Base-by-base conservation (phyloP, 2,888 invertebrate genomes). In the Gandaritis pyraliata region DNA sequence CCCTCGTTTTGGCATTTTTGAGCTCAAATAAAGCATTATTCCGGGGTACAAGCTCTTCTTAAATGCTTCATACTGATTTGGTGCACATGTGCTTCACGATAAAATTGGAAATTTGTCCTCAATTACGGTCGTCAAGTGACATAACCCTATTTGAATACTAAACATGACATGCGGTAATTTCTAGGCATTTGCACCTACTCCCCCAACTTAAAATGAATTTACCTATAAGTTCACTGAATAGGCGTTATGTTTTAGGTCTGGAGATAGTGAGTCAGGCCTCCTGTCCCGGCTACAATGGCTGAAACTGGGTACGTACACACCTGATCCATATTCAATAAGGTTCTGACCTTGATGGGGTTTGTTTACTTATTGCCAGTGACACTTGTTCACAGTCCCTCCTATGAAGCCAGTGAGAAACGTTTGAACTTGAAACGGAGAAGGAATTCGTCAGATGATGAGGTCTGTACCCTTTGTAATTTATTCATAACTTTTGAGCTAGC, bases 111-210 rank as follows among this genome's bases (percentile, higher is more conserved):
- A 81, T 84, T 76, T 80, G 81, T 73, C 80, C 80, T 81, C 77
- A 84, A 87, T 83, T 78, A 76, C 75, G 82, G 85, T 88, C 84
- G 89, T 87, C 90, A 88, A 90, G 83, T 87, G 88, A 92, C 92
- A 92, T 92, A 92, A 92, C 92, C 92, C 92, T 90, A 91, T 90
- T 91, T 88, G 82, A 81, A 80, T 83, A 78, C 87, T 79, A 81
- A 82, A 85, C 85, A 87, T 90, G 92, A 91, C 91, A 91, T 92
- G 92, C 88, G 92, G 91, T 90, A 87, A 87, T 86, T 87, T 87
- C 79, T 77, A 79, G 78, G 76, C 74, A 78, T 78, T 72, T 80
- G 75, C 72, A 72, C 74, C 65, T 78, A 75, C 74, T 73, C 80
- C 71, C 75, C 71, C 66, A 70, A 72, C 69, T 66, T 61, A 52